phyloP scores from a whole-genome alignment of 2,797 vertebrate species.

The Caiman crocodilus region DNA sequence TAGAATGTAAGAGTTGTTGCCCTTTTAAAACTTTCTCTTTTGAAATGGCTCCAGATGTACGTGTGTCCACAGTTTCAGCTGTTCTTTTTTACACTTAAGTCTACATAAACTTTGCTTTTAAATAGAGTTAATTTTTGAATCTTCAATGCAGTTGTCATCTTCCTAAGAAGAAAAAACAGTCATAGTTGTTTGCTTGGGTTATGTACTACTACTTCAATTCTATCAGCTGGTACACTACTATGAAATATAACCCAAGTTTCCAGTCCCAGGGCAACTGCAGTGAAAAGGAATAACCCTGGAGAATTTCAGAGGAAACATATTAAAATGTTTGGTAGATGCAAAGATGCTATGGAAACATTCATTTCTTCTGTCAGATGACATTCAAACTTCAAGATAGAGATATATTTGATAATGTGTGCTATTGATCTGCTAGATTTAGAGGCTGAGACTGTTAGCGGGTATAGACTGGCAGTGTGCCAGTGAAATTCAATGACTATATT shows the following conservation, averaged over 20 bases:
- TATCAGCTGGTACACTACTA: not conserved
- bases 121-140: not conserved
- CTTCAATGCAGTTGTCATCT: not conserved
- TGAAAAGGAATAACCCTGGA: not conserved
- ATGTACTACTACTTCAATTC: not conserved
- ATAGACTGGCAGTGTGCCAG: accelerated
- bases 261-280: not conserved
- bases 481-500: not conserved
- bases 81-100: not conserved
- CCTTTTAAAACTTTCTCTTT: no score
- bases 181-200: not conserved
- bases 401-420: not conserved
- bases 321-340: not conserved
- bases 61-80: no score
- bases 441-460: not conserved
- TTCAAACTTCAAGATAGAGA: not conserved
- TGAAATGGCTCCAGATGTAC: no score
- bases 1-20: no score
- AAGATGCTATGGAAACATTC: not conserved
- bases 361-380: not conserved
- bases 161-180: not conserved
- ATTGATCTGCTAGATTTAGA: not conserved
- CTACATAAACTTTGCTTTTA: not conserved
- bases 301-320: not conserved
- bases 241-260: not conserved